Percentiles rank a stretch among this genome's conserved stretches.
Evolutionary conservation across 92 coral and sea anemone genomes (phyloP).

Genomic region (Porites cylindrica): DNA sequence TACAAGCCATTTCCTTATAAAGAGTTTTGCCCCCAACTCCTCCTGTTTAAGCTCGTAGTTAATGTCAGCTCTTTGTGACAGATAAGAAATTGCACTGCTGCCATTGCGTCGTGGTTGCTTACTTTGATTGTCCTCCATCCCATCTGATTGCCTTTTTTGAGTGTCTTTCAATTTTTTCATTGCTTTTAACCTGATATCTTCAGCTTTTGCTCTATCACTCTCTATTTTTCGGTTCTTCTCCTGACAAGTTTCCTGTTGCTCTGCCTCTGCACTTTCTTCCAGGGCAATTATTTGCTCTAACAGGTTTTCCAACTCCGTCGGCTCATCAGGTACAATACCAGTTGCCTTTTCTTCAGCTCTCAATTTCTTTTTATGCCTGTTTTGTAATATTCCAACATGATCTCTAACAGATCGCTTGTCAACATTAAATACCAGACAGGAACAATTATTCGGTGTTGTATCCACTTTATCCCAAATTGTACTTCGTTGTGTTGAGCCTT

Average conservation of each 20-base stretch:
- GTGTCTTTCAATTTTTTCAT: slow-evolving; percentile 53
- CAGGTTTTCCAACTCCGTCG: slow-evolving; percentile 60
- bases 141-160: background rate
- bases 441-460: slow-evolving; percentile 42
- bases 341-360: slow-evolving; percentile 63
- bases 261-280: slow-evolving; percentile 68
- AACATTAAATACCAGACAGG: slow-evolving; percentile 47
- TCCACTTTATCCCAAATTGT: slow-evolving; percentile 61
- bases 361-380: slow-evolving; percentile 55
- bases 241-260: slow-evolving; percentile 45
- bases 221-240: slow-evolving; percentile 44
- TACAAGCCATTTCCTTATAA: no score
- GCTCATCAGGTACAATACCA: slow-evolving; percentile 61
- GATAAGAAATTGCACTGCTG: slow-evolving; percentile 48
- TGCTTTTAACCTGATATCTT: slow-evolving; percentile 63
- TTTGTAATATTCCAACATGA: slow-evolving; percentile 51
- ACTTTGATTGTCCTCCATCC: slow-evolving; percentile 29
- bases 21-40: background rate
- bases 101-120: slow-evolving; percentile 43
- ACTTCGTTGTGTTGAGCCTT: slow-evolving; percentile 60
- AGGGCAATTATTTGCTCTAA: slow-evolving; percentile 63
- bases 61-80: slow-evolving; percentile 51
- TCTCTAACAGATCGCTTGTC: slow-evolving; percentile 59
- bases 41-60: slow-evolving; percentile 47
- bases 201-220: slow-evolving; percentile 55